phyloP scores from a whole-genome alignment of 1,140 invertebrate species.

The Uloborus diversus region DNA sequence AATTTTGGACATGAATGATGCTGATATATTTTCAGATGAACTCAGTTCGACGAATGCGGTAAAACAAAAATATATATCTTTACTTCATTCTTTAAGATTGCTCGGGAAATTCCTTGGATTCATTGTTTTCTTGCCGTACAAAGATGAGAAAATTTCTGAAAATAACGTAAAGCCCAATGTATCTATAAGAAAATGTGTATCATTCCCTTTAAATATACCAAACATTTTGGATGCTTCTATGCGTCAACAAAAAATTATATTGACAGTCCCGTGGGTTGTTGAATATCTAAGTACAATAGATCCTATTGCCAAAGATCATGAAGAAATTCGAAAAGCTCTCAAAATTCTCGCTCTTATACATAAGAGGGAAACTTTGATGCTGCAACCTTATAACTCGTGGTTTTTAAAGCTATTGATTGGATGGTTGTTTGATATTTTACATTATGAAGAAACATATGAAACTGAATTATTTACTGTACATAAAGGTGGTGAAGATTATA shows the following conservation, averaged over 20 bases:
- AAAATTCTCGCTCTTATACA: slow-evolving; percentile 75
- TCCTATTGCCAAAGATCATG: slow-evolving; percentile 73
- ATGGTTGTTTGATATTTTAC: slow-evolving; percentile 78
- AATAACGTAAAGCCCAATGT: slow-evolving; percentile 69
- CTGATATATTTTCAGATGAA: slow-evolving; percentile 65
- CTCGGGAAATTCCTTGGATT: slow-evolving; percentile 81
- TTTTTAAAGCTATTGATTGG: slow-evolving; percentile 75
- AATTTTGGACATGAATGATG: slow-evolving; percentile 73
- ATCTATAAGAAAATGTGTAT: slow-evolving; percentile 58
- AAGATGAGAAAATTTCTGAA: slow-evolving; percentile 61
- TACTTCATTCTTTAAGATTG: slow-evolving; percentile 69
- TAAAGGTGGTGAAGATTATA: too few relatives aligned
- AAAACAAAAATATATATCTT: slow-evolving; percentile 51
- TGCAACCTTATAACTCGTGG: slow-evolving; percentile 65
- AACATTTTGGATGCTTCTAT: slow-evolving; percentile 66
- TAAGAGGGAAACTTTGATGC: slow-evolving; percentile 60
- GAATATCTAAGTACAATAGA: slow-evolving; percentile 86
- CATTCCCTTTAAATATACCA: slow-evolving; percentile 69
- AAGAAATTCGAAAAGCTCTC: slow-evolving; percentile 73
- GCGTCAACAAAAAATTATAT: slow-evolving; percentile 70
- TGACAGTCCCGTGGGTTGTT: slow-evolving; percentile 85
- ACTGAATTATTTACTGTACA: slow-evolving; percentile 36
- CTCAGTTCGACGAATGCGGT: not conserved
- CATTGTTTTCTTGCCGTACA: slow-evolving; percentile 74
- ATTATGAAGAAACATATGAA: slow-evolving; percentile 68